phyloP scores from a whole-genome alignment of 2,888 invertebrate genomes.

The Odontomyia ornata region DNA sequence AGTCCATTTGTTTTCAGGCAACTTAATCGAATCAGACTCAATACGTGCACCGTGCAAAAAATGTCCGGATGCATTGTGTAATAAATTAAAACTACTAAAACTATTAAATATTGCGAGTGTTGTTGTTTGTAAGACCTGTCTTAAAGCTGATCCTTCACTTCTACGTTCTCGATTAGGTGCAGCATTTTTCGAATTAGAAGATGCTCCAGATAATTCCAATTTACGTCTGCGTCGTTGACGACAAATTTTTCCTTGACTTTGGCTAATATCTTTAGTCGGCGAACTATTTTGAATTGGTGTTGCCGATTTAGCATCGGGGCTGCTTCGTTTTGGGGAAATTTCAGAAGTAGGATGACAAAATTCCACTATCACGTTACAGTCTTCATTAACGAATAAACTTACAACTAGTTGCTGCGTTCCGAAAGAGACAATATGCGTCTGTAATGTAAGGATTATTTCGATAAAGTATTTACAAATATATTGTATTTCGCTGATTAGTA shows the following conservation, averaged over 20 bases:
- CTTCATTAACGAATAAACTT: slow-evolving; percentile 59
- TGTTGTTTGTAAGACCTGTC: slow-evolving; percentile 60
- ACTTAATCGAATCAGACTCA: slow-evolving; percentile 57
- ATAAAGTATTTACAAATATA: background rate
- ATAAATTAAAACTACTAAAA: slow-evolving; percentile 60
- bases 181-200: background rate
- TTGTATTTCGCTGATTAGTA: background rate
- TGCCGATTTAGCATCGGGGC: background rate
- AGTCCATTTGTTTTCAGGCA: slow-evolving; percentile 60
- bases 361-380: slow-evolving; percentile 60
- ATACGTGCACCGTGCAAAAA: slow-evolving; percentile 56
- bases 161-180: background rate
- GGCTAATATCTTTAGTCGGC: background rate
- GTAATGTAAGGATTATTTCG: slow-evolving; percentile 50
- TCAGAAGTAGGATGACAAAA: slow-evolving; percentile 59
- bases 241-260: background rate
- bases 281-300: background rate
- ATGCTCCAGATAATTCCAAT: background rate
- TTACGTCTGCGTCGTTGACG: slow-evolving; percentile 42
- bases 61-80: slow-evolving; percentile 52
- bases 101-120: slow-evolving; percentile 60
- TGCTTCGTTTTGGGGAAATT: slow-evolving; percentile 46
- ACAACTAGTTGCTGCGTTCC: slow-evolving; percentile 62
- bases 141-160: slow-evolving; percentile 53
- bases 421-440: slow-evolving; percentile 61